Evolutionary conservation across 2,888 invertebrate genomes (phyloP).

Genomic region (Hydraecia micacea): DNA sequence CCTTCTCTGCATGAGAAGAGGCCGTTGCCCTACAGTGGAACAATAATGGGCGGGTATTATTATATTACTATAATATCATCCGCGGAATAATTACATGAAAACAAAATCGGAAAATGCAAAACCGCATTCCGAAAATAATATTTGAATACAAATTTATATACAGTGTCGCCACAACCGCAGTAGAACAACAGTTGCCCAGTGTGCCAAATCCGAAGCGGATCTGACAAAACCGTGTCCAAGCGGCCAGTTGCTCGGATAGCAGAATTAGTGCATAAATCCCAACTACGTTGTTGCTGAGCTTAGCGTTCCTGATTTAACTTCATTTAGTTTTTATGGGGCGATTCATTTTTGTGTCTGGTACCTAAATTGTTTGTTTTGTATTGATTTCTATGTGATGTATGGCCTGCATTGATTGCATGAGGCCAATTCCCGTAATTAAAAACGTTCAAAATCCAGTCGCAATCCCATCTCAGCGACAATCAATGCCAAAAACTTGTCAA

Average conservation of each 20-base stretch:
- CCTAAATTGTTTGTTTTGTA: not conserved
- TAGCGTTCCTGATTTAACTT: conserved; percentile 65
- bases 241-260: conserved; percentile 69
- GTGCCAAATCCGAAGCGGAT: conserved; percentile 76
- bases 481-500: too few relatives aligned
- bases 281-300: conserved; percentile 70
- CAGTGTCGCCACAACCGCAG: conserved; percentile 66
- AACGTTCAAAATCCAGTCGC: too few relatives aligned
- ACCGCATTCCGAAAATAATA: conserved; percentile 48
- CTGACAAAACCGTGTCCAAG: conserved; percentile 77
- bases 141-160: conserved; percentile 59
- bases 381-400: not conserved
- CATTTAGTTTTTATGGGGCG: conserved; percentile 36
- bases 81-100: conserved; percentile 17
- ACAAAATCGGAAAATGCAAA: conserved; percentile 35
- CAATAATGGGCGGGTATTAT: not conserved
- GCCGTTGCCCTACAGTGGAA: rapidly evolving
- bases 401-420: too few relatives aligned
- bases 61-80: not conserved
- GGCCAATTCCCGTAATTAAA: too few relatives aligned
- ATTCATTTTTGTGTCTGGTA: conserved; percentile 16
- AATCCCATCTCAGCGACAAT: too few relatives aligned
- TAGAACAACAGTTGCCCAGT: conserved; percentile 70
- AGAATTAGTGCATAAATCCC: conserved; percentile 82
- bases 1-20: not conserved